Evolutionary conservation across 30 jellyfish, hydroid and myxozoan species (phyloP).

Genomic region (Morbakka virulenta): DNA sequence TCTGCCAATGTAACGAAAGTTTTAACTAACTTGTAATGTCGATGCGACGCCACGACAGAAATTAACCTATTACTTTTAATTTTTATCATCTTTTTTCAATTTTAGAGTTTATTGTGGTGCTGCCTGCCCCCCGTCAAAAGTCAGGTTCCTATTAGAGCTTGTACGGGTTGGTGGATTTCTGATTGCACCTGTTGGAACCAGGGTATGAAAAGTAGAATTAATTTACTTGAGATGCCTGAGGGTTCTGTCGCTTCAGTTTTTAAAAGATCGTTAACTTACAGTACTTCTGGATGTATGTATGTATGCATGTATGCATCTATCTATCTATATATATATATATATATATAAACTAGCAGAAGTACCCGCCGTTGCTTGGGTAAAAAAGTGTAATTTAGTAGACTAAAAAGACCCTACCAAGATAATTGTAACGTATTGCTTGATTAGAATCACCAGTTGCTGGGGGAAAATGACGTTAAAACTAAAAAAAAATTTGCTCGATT

Average conservation of each 20-base stretch:
- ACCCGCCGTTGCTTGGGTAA: no score
- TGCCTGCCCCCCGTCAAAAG: slow-evolving; percentile 80
- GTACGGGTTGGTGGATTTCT: slow-evolving; percentile 96
- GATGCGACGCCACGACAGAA: no score
- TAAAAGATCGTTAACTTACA: neutral
- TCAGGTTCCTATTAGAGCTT: slow-evolving; percentile 79
- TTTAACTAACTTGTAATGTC: no score
- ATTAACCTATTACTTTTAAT: neutral
- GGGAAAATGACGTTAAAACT: no score
- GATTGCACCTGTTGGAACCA: slow-evolving; percentile 94
- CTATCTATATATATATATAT: no score
- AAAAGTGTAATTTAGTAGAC: no score
- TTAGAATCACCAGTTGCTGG: neutral
- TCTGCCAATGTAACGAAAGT: no score
- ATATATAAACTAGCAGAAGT: no score
- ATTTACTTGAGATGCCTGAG: neutral
- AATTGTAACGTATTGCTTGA: neutral
- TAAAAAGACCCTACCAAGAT: no score
- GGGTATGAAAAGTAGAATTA: slow-evolving; percentile 61
- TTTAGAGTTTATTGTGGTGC: slow-evolving; percentile 96
- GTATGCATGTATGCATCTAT: no score
- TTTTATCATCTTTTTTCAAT: neutral
- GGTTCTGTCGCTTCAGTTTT: neutral
- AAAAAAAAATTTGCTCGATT: no score
- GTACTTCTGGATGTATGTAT: no score